These are phyloP conservation scores for Zaprionus africanus DNA, from an alignment of 1,140 invertebrate genomes.

Conservation along the genomic window DNA sequence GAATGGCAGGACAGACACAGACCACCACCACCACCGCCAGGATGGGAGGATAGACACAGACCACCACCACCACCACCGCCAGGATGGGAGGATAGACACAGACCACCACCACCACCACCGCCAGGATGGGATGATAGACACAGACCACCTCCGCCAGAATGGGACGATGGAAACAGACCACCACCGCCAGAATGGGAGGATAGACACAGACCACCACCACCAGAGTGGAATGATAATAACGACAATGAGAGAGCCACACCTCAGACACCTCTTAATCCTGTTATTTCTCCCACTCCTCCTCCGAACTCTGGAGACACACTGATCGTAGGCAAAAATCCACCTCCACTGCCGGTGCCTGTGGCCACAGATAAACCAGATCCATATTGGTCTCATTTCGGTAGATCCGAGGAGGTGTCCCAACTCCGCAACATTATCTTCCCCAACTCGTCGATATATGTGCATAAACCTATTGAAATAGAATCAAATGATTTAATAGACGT, in stretches of 20 bases:
- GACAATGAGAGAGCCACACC: background rate
- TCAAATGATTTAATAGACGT: conserved; percentile 43
- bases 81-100: background rate
- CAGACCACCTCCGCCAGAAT: background rate
- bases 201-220: background rate
- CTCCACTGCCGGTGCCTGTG: conserved; percentile 41
- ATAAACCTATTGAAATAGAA: conserved; percentile 15
- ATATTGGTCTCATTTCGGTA: background rate
- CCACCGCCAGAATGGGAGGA: background rate
- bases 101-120: background rate
- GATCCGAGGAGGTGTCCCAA: conserved; percentile 24
- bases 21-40: too few species aligned
- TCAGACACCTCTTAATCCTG: background rate
- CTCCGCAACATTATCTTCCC: conserved; percentile 52
- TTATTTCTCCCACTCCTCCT: conserved; percentile 28
- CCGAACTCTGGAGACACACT: conserved; percentile 25
- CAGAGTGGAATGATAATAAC: background rate
- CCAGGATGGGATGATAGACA: background rate
- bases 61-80: background rate
- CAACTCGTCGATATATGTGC: conserved; percentile 36
- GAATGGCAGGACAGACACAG: too few species aligned
- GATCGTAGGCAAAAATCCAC: conserved; percentile 54
- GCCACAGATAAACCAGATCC: conserved; percentile 12
- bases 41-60: background rate
- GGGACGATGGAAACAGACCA: too few species aligned